Base-by-base conservation (phyloP, 1,140 invertebrate genomes). In the Diabrotica undecimpunctata region DNA sequence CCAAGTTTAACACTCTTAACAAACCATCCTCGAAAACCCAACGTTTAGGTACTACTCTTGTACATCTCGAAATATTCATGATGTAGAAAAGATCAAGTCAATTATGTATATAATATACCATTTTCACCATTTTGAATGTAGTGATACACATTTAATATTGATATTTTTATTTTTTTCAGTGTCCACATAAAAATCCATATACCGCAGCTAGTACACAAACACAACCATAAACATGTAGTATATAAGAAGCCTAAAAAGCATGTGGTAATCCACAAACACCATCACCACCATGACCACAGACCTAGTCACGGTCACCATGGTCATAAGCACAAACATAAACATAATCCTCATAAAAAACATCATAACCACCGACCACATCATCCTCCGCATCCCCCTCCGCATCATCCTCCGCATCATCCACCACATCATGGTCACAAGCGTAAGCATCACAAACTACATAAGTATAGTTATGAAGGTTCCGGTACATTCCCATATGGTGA, bases 151-250 rank as follows among this genome's bases (percentile, higher is more conserved):
- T 25, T 25, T 25, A 4, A 25, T 25, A 25, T 25, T 4, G 25
- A 25, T 25, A 25, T 25, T 25, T 25, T 25, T 25, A 25, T 61
- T 53, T 50, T 14, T 62, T 62, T 38, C 52, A 70, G 69, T 64
- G 69, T 70, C 39, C 69, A 70, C 54, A 52, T 70, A 7, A 70
- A 70, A 39, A 67, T 70, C 55, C 9, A 57, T 13, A 60, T 67
- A 14, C 69, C 69, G n/a, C 37, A 64, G 9, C 36, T 56, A 6
- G 57, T 67, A 10, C 59, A 67, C 61, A 59, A 54, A 7, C 66
- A 70, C 13, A 65, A 67, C 11, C 66, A 70, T 55, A 67, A 54
- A 6, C 62, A 67, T 50, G 64, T 55, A 13, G 54, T 70, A 10
- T 58, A 64, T 39, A 70, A 70, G 14, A 66, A 69, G 39, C 36